Evolutionary conservation across 2,888 invertebrate species (phyloP).

Genomic region (Iselma pallidipennis): DNA sequence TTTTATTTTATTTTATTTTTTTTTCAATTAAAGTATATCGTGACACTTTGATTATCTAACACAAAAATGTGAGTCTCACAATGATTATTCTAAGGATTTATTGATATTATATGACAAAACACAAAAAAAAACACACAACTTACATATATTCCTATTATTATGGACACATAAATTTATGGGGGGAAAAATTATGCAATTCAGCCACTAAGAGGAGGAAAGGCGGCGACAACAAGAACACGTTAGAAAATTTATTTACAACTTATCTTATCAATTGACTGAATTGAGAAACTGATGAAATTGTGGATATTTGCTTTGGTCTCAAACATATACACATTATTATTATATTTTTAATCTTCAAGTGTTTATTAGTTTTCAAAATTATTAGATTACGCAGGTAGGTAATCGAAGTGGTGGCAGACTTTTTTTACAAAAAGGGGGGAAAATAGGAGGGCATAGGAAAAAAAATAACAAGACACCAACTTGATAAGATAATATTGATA

Average conservation of each 20-base stretch:
- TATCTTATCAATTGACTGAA: slow-evolving; percentile 25
- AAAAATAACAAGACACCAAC: too few species aligned
- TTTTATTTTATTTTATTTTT: too few species aligned
- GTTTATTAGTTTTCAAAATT: slow-evolving; percentile 1
- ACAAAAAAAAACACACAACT: not conserved
- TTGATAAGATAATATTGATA: too few species aligned
- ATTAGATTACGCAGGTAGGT: not conserved
- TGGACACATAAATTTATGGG: slow-evolving; percentile 1
- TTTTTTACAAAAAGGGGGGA: too few species aligned
- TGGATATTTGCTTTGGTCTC: not conserved
- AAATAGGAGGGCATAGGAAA: too few species aligned
- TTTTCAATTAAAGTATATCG: too few species aligned
- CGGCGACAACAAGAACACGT: slow-evolving; percentile 2
- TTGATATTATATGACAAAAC: not conserved
- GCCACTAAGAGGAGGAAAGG: not conserved
- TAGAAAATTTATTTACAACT: slow-evolving; percentile 10
- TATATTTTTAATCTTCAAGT: slow-evolving; percentile 16
- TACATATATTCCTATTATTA: not conserved
- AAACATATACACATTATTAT: slow-evolving; percentile 12
- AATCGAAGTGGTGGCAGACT: not conserved
- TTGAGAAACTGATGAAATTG: slow-evolving; percentile 12
- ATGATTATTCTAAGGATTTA: not conserved
- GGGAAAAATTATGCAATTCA: not conserved
- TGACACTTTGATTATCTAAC: too few species aligned
- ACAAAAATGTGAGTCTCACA: too few species aligned